Conservation (phyloP, 2,797 vertebrate species). For the Rallus crepitans region DNA sequence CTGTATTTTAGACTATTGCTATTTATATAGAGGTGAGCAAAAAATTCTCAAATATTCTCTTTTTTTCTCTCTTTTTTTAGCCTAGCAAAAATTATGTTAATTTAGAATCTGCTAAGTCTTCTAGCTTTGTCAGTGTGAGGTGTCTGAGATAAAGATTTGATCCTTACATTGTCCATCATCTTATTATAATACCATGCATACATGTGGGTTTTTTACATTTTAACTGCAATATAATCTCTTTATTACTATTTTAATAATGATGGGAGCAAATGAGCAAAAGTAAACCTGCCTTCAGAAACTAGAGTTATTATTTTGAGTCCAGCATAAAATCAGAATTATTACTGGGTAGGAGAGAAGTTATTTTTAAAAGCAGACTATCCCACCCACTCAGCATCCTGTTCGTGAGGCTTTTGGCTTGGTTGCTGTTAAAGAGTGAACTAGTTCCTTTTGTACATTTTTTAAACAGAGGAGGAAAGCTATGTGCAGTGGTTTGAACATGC, state of each 20-base stretch:
- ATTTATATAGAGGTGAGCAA: background rate
- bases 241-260: background rate
- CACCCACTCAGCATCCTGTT: conserved; percentile 29
- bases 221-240: background rate
- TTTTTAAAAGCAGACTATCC: conserved; percentile 27
- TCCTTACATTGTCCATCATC: background rate
- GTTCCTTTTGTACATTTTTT: background rate
- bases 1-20: background rate
- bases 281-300: background rate
- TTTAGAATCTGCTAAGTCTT: background rate
- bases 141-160: background rate
- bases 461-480: background rate
- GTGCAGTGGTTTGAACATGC: background rate
- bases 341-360: background rate
- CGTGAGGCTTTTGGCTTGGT: background rate
- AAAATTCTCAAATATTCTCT: background rate
- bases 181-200: background rate
- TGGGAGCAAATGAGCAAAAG: background rate
- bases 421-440: background rate
- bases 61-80: background rate
- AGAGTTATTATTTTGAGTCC: background rate
- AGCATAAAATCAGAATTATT: conserved; percentile 8
- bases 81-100: background rate
- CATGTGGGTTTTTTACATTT: background rate
- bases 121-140: background rate